Conservation (phyloP, 2,888 invertebrate genomes). For the Temnothorax ravouxi region DNA sequence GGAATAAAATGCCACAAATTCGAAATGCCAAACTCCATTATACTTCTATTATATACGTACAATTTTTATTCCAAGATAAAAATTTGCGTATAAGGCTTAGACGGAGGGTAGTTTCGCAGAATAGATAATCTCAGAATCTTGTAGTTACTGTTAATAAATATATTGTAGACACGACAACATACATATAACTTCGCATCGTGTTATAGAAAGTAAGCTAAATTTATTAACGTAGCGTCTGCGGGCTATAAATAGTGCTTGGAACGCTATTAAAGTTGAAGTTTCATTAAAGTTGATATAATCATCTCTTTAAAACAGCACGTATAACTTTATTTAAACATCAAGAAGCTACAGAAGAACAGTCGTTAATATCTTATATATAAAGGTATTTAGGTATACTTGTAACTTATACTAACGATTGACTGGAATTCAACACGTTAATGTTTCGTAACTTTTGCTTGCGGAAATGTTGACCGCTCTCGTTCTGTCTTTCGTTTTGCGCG, state of each 20-base stretch:
- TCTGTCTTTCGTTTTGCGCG: not conserved
- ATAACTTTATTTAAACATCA: constrained; percentile 81
- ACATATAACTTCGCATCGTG: constrained; percentile 33
- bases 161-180: constrained; percentile 31
- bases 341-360: constrained; percentile 80
- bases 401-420: constrained; percentile 54
- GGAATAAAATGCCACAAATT: not conserved
- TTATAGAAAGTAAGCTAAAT: constrained; percentile 34
- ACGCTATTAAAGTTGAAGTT: constrained; percentile 37
- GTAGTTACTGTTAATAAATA: constrained; percentile 35
- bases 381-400: constrained; percentile 22
- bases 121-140: constrained; percentile 20
- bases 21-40: not conserved
- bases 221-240: constrained; percentile 37
- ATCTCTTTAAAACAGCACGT: constrained; percentile 65
- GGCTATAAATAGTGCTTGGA: constrained; percentile 30
- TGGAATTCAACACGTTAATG: constrained; percentile 43
- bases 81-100: not conserved
- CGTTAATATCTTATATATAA: constrained; percentile 49
- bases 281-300: constrained; percentile 57
- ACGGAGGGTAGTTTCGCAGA: constrained; percentile 3
- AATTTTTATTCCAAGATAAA: not conserved
- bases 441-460: constrained; percentile 12
- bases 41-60: not conserved
- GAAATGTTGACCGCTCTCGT: constrained; percentile 26